Conservation (phyloP, 2,888 invertebrate genomes). For the Syrphus vitripennis region DNA sequence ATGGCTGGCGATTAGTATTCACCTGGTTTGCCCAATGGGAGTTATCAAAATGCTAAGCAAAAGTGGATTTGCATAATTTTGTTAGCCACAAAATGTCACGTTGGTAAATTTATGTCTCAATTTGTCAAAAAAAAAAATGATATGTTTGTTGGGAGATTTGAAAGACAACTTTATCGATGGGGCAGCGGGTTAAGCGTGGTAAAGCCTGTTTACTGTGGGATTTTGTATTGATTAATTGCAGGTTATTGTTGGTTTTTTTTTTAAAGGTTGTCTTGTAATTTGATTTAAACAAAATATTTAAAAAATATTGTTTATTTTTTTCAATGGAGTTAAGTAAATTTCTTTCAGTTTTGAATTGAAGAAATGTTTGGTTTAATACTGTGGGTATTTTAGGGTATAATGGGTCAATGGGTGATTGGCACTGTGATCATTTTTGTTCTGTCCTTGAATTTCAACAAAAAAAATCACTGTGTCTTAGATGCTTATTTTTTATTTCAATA, state of each 20-base stretch:
- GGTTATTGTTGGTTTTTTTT: constrained; percentile 29
- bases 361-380: no score
- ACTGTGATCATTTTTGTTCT: no score
- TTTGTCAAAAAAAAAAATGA: constrained; percentile 36
- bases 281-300: neutral
- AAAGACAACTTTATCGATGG: neutral
- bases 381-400: no score
- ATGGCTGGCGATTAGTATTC: constrained; percentile 32
- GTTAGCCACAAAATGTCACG: constrained; percentile 61
- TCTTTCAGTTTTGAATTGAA: no score
- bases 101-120: constrained; percentile 54
- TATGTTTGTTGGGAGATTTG: constrained; percentile 4
- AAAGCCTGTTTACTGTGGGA: neutral
- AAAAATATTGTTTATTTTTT: neutral
- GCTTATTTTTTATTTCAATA: no score
- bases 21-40: neutral
- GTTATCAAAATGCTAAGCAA: constrained; percentile 40
- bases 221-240: constrained; percentile 35
- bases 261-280: constrained; percentile 46
- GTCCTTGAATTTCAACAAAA: no score
- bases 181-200: neutral
- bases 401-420: no score
- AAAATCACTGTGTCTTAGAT: no score
- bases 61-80: constrained; percentile 58
- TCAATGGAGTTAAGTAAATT: neutral